phyloP scores from a whole-genome alignment of 2,797 vertebrate genomes.

The Vipera latastei region DNA sequence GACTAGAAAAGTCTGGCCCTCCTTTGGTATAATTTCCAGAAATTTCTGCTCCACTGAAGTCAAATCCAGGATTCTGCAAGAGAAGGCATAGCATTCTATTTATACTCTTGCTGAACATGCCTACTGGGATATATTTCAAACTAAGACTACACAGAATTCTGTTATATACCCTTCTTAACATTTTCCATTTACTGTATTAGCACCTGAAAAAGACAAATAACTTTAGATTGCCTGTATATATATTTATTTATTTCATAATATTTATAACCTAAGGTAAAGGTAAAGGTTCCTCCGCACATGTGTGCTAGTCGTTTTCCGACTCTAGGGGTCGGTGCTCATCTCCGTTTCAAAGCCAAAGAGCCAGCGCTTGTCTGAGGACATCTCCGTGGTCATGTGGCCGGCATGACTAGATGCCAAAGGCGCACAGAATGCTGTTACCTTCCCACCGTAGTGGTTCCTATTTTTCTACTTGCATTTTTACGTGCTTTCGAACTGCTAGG shows the following conservation, averaged over 20 bases:
- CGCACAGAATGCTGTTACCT: too few relatives aligned
- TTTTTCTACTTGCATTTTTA: too few relatives aligned
- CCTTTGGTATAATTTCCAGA: constrained; percentile 94
- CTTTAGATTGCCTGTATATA: not conserved
- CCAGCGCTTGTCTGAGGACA: too few relatives aligned
- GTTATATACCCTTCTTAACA: not conserved
- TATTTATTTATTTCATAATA: not conserved
- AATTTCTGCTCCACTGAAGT: constrained; percentile 98
- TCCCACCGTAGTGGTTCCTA: too few relatives aligned
- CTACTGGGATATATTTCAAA: not conserved
- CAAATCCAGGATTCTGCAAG: constrained; percentile 94
- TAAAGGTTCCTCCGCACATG: too few relatives aligned
- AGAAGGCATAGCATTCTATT: constrained; percentile 18
- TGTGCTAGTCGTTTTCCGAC: too few relatives aligned
- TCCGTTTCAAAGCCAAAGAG: too few relatives aligned
- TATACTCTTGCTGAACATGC: not conserved
- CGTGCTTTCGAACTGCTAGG: too few relatives aligned
- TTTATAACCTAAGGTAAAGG: not conserved
- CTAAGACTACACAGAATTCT: not conserved
- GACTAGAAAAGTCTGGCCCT: constrained; percentile 91
- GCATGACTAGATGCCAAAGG: too few relatives aligned
- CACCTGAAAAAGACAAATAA: not conserved
- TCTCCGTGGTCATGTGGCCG: too few relatives aligned
- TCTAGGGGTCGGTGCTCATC: too few relatives aligned
- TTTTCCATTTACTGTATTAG: not conserved